Evolutionary conservation across 2,113 vertebrate species (phyloP).

Genomic region (Takifugu flavidus): DNA sequence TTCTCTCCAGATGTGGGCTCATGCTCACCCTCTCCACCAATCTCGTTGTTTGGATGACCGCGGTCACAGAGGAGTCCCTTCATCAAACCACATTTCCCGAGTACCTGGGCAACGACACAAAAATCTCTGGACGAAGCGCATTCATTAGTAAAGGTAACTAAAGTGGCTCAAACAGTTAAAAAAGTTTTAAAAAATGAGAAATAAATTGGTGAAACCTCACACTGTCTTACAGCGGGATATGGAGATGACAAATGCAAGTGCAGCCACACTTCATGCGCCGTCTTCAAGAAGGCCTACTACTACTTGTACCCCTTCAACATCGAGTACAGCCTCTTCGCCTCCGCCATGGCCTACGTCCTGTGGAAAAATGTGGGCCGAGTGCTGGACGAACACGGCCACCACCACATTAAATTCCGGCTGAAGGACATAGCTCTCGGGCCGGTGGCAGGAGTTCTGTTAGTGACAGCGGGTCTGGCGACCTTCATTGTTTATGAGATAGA

Average conservation of each 20-base stretch:
- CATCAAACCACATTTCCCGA: conserved; percentile 77
- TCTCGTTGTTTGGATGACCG: conserved; percentile 88
- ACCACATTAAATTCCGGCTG: conserved; percentile 69
- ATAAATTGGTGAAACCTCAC: not conserved
- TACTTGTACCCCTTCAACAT: conserved; percentile 96
- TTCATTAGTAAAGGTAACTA: conserved; percentile 46
- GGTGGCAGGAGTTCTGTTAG: conserved; percentile 72
- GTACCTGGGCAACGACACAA: conserved; percentile 3
- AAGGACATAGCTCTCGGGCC: conserved; percentile 78
- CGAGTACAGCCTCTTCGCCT: conserved; percentile 94
- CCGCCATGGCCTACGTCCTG: conserved; percentile 92
- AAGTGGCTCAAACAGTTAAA: not conserved
- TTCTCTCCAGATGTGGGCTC: conserved; percentile 81
- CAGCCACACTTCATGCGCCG: conserved; percentile 75
- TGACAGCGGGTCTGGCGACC: conserved; percentile 82
- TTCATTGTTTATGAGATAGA: conserved; percentile 88
- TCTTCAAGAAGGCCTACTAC: conserved; percentile 84
- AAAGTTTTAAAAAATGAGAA: not conserved
- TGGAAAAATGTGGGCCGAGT: conserved; percentile 92
- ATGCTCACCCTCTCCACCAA: conserved; percentile 92
- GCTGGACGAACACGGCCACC: conserved; percentile 69
- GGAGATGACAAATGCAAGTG: conserved; percentile 75
- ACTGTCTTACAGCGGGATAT: conserved; percentile 50
- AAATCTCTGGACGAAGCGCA: not conserved
- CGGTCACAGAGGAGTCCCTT: conserved; percentile 88